A percentile compares a stretch with the other conserved stretches of the same genome.
phyloP scores from a whole-genome alignment of 2,797 vertebrate species.

The Otolemur crassicaudatus region DNA sequence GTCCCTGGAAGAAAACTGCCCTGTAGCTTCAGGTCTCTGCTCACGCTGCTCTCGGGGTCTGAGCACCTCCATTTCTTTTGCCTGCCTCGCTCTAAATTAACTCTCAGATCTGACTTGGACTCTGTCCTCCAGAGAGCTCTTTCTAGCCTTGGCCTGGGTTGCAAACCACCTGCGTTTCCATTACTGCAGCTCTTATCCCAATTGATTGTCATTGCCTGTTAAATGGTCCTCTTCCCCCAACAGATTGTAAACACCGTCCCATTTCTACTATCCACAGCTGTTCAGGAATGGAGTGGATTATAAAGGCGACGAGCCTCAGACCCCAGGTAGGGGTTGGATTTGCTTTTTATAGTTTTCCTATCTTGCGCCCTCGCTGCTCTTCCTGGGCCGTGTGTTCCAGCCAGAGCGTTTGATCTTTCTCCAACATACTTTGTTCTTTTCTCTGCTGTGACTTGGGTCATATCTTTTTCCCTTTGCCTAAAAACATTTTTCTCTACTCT shows the following conservation, averaged over 20 bases:
- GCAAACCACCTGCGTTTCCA: slow-evolving; percentile 30
- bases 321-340: neutral
- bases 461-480: neutral
- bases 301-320: neutral
- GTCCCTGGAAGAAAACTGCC: neutral
- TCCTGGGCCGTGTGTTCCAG: neutral
- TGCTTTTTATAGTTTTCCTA: neutral
- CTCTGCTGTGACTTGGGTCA: neutral
- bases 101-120: neutral
- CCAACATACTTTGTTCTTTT: neutral
- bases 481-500: neutral
- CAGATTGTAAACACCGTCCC: slow-evolving; percentile 10
- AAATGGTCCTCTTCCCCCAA: slow-evolving; percentile 23
- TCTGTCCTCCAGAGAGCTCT: neutral
- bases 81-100: neutral
- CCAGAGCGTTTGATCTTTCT: neutral
- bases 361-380: neutral
- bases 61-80: neutral
- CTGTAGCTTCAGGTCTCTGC: neutral
- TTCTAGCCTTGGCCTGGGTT: neutral
- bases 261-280: slow-evolving; percentile 40
- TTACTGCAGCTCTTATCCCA: neutral
- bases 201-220: slow-evolving; percentile 29
- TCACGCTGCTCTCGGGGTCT: neutral
- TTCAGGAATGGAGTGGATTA: neutral